Evolutionary conservation across 2,797 vertebrate species (phyloP).

Genomic region (Anguilla marmorata): DNA sequence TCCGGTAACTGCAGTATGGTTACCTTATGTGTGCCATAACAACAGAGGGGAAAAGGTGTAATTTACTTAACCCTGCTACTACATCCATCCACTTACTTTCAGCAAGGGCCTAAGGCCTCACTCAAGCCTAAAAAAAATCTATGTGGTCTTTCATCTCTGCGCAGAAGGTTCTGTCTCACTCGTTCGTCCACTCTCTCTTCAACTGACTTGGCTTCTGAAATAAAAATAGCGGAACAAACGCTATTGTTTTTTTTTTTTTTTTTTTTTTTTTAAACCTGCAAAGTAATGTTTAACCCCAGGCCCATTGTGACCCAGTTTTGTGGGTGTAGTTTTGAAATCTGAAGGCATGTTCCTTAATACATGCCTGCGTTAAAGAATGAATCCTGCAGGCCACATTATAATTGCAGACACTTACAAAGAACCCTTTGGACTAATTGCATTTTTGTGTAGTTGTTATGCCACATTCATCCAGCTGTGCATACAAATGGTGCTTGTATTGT

Average conservation of each 20-base stretch:
- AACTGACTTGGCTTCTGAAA: background rate
- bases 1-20: background rate
- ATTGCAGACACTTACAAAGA: background rate
- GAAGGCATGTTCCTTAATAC: conserved; percentile 40
- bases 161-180: conserved; percentile 23
- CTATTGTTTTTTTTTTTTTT: background rate
- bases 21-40: background rate
- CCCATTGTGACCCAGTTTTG: conserved; percentile 52
- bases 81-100: background rate
- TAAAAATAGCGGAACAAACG: background rate
- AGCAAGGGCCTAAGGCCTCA: background rate
- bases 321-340: conserved; percentile 25
- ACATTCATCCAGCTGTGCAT: background rate
- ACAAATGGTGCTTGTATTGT: background rate
- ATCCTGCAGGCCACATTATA: conserved; percentile 43
- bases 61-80: background rate
- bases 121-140: conserved; percentile 16
- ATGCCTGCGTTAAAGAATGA: conserved; percentile 41
- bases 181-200: background rate
- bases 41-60: background rate
- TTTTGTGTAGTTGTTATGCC: background rate
- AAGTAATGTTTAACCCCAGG: conserved; percentile 48
- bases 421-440: conserved; percentile 29
- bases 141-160: conserved; percentile 27
- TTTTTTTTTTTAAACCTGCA: conserved; percentile 29